Conservation (phyloP, 2,888 invertebrate species). For the Cactoblastis cactorum region DNA sequence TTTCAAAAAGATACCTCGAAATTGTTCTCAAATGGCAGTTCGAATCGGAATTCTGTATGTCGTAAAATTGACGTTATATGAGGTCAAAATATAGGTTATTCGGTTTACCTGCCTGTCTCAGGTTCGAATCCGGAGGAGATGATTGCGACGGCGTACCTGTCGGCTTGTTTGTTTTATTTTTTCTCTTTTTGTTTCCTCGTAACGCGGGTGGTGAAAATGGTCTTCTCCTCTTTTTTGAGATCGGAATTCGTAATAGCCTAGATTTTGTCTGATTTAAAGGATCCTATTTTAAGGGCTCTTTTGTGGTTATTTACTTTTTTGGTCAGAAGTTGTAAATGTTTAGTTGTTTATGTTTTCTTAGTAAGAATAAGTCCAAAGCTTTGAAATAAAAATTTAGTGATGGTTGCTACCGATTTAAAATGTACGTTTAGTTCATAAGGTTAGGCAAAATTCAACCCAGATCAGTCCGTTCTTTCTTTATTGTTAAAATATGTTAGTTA, state of each 20-base stretch:
- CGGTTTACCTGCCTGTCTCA: conserved; percentile 31
- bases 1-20: background rate
- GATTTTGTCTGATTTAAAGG: background rate
- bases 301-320: background rate
- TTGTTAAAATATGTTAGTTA: background rate
- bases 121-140: conserved; percentile 37
- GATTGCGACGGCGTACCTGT: conserved; percentile 6
- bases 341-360: too few species aligned
- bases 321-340: too few species aligned
- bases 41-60: background rate
- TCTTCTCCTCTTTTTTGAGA: conserved; percentile 14
- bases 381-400: too few species aligned
- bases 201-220: conserved; percentile 17
- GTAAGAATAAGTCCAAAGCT: too few species aligned
- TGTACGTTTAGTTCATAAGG: too few species aligned
- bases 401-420: too few species aligned
- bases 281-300: conserved; percentile 15
- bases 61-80: conserved; percentile 49
- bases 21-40: conserved; percentile 1
- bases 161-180: conserved; percentile 8
- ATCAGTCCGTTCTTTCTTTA: background rate
- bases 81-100: conserved; percentile 65
- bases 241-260: background rate
- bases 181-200: conserved; percentile 4
- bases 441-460: too few species aligned